Percentiles rank a stretch among this genome's conserved stretches.
Conservation (phyloP, 2,113 vertebrate species). For the Anolis sagrei region DNA sequence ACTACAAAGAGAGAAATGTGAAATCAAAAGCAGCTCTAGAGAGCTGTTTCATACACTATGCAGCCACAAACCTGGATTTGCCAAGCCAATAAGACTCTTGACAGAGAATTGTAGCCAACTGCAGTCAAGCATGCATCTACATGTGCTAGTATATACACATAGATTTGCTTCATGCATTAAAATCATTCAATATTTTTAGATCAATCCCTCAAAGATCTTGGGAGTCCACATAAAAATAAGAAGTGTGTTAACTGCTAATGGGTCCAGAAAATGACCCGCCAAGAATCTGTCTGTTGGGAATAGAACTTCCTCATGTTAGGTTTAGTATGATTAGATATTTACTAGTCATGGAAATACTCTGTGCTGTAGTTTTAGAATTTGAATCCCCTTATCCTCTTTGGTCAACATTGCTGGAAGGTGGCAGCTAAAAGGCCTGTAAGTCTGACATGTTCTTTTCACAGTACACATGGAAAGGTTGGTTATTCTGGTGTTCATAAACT, state of each 20-base stretch:
- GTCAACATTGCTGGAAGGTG: not conserved
- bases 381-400: not conserved
- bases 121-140: not conserved
- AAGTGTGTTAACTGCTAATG: not conserved
- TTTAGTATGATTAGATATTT: not conserved
- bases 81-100: not conserved
- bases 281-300: not conserved
- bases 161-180: not conserved
- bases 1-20: not conserved
- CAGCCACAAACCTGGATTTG: not conserved
- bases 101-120: not conserved
- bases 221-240: not conserved
- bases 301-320: not conserved
- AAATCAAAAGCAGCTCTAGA: not conserved
- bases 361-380: no score
- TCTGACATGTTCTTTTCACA: not conserved
- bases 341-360: not conserved
- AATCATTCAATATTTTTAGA: not conserved
- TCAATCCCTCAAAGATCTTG: not conserved
- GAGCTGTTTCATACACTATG: not conserved
- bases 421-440: not conserved
- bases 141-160: no score
- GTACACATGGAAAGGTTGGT: not conserved
- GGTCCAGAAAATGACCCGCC: not conserved
- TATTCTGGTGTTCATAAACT: not conserved